Conservation (phyloP, 2,797 vertebrate species). For the Mormyrus proboscirostris region DNA sequence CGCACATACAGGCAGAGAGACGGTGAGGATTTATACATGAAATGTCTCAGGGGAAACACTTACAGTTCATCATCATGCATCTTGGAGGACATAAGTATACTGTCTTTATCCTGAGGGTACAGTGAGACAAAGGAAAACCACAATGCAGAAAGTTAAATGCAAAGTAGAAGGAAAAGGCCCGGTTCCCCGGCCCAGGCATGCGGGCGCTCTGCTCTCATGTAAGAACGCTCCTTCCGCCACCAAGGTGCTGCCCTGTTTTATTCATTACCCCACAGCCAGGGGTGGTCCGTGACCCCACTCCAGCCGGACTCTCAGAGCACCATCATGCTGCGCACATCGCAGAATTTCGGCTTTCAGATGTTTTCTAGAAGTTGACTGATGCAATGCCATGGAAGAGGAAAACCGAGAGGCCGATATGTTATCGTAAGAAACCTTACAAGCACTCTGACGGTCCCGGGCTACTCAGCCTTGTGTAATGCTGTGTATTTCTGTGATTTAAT, state of each 20-base stretch:
- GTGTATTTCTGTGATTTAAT: background rate
- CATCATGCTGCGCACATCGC: background rate
- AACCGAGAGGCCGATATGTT: background rate
- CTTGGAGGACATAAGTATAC: background rate
- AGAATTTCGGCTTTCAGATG: background rate
- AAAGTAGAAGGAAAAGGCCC: background rate
- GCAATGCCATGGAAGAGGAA: background rate
- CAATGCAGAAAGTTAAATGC: background rate
- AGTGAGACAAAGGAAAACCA: background rate
- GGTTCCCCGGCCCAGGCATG: background rate
- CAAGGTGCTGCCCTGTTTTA: conserved; percentile 1
- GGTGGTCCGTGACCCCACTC: background rate
- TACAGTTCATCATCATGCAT: background rate
- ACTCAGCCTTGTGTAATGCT: background rate
- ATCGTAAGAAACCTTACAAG: background rate
- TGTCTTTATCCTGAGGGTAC: background rate
- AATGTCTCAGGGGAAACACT: background rate
- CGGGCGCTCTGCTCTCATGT: background rate
- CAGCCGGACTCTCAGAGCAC: background rate
- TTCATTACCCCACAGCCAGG: background rate
- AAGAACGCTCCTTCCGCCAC: background rate
- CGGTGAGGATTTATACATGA: background rate
- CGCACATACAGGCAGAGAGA: background rate
- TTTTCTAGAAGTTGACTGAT: background rate
- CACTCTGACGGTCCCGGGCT: background rate